Evolutionary conservation across 2,888 invertebrate genomes (phyloP).

Genomic region (Caenorhabditis sulstoni): DNA sequence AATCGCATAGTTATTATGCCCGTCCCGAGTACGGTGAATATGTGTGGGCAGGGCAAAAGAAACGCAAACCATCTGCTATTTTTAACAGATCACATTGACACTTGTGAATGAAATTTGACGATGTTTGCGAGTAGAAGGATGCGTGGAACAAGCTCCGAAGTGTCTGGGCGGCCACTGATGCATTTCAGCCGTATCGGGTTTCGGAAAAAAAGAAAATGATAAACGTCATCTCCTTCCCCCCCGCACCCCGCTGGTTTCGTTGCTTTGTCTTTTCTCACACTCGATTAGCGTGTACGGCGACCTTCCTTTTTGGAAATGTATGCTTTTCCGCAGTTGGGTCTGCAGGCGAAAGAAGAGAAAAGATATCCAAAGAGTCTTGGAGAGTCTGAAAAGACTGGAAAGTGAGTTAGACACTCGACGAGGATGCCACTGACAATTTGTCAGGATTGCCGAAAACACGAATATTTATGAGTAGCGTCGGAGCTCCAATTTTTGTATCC

Average conservation of each 20-base stretch:
- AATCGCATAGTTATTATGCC: not conserved
- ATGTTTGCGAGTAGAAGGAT: constrained; percentile 24
- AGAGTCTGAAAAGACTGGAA: constrained; percentile 28
- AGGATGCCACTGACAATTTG: constrained; percentile 50
- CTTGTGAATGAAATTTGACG: constrained; percentile 51
- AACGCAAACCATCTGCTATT: constrained; percentile 6
- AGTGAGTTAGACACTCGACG: constrained; percentile 40
- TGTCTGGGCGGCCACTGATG: constrained; percentile 27
- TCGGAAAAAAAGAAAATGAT: constrained; percentile 25
- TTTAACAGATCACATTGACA: constrained; percentile 32
- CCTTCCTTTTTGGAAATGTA: not conserved
- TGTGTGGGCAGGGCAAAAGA: constrained; percentile 15
- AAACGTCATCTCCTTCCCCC: constrained; percentile 6
- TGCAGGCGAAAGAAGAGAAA: not conserved
- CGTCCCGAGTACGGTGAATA: not conserved
- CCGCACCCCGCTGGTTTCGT: not conserved
- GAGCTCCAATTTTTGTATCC: not conserved
- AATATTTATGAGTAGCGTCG: constrained; percentile 26
- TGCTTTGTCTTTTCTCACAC: constrained; percentile 21
- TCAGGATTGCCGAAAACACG: constrained; percentile 33
- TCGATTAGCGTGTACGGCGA: constrained; percentile 2
- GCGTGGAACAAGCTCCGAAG: constrained; percentile 38
- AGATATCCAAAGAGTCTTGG: not conserved
- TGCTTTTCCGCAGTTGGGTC: not conserved
- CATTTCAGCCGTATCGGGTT: constrained; percentile 32